Conservation (phyloP, 2,888 invertebrate genomes). For the Galerucella pusilla region DNA sequence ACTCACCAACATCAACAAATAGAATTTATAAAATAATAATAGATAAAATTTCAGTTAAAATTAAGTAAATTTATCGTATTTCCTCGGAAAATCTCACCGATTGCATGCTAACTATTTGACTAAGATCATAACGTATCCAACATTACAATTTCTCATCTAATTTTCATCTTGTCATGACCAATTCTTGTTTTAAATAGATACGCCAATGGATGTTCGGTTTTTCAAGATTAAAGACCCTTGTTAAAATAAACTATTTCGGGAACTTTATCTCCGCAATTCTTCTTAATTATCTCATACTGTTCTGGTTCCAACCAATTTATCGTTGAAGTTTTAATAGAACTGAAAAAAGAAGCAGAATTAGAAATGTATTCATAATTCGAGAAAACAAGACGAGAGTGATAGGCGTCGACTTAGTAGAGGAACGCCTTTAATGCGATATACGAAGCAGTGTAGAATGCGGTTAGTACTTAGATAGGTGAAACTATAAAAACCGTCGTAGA, state of each 20-base stretch:
- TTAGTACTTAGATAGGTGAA: too few species aligned
- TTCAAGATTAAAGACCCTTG: slow-evolving; percentile 80
- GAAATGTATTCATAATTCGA: neutral
- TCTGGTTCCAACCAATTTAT: slow-evolving; percentile 80
- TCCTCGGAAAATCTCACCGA: neutral
- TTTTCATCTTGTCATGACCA: neutral
- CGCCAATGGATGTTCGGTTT: neutral
- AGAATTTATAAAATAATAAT: too few species aligned
- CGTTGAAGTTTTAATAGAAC: slow-evolving; percentile 73
- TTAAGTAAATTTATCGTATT: neutral
- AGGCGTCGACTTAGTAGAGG: too few species aligned
- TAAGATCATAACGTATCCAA: neutral
- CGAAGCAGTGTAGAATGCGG: too few species aligned
- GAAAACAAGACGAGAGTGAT: too few species aligned
- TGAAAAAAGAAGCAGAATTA: slow-evolving; percentile 38
- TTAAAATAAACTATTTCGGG: slow-evolving; percentile 87
- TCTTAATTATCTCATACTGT: slow-evolving; percentile 75
- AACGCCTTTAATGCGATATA: too few species aligned
- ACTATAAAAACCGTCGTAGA: too few species aligned
- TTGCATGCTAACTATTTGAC: neutral
- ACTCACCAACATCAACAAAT: too few species aligned
- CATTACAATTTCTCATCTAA: neutral
- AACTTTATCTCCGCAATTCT: slow-evolving; percentile 72
- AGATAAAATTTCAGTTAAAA: too few species aligned
- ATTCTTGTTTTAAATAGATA: too few species aligned